phyloP scores from a whole-genome alignment of 2,888 invertebrate genomes.

The Pristionchus arcanus region DNA sequence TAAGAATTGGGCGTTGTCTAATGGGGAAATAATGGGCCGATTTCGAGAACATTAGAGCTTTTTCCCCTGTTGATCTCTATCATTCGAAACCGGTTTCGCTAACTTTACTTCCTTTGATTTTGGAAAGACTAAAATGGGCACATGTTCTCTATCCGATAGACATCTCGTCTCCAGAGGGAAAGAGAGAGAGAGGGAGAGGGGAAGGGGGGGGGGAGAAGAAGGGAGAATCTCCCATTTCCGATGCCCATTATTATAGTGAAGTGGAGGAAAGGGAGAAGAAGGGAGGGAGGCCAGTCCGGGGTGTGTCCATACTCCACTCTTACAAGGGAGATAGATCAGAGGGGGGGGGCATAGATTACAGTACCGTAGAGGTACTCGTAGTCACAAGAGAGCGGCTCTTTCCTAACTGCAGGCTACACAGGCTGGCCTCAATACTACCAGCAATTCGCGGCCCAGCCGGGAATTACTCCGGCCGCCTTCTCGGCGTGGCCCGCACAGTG shows the following conservation, averaged over 20 bases:
- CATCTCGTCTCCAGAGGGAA: constrained; percentile 30
- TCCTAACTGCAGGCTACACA: constrained; percentile 50
- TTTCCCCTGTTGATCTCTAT: not conserved
- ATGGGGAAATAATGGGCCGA: not conserved
- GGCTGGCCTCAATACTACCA: constrained; percentile 68
- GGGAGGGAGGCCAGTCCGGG: not conserved
- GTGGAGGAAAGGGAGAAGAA: not conserved
- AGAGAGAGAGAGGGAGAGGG: not conserved
- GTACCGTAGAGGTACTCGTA: not conserved
- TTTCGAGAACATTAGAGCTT: not conserved
- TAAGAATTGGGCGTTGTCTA: not conserved
- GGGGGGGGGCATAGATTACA: no score
- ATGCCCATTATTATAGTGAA: constrained; percentile 46
- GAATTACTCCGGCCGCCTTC: constrained; percentile 64
- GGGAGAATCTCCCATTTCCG: constrained; percentile 36
- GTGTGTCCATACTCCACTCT: not conserved
- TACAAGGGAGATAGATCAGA: not conserved
- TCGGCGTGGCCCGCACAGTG: constrained; percentile 71
- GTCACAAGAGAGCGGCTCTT: not conserved
- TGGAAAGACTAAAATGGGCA: not conserved
- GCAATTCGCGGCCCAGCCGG: constrained; percentile 66
- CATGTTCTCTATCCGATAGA: constrained; percentile 12
- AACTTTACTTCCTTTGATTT: not conserved
- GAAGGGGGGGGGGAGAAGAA: not conserved
- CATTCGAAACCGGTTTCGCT: not conserved